These are phyloP conservation scores for Malacosoma neustria DNA, from an alignment of 2,888 invertebrate species.

Conservation along the genomic window DNA sequence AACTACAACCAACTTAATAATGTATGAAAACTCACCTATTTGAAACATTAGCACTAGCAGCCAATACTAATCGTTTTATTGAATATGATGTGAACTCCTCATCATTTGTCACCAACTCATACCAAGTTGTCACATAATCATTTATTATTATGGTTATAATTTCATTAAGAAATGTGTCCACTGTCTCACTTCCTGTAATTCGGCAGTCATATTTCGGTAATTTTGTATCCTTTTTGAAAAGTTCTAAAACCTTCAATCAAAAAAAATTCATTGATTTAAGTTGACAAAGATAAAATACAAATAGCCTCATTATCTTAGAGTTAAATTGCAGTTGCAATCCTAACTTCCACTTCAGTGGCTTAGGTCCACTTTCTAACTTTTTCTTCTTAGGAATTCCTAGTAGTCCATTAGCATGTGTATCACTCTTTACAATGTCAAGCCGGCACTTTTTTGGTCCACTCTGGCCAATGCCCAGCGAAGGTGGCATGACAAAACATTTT, in stretches of 20 bases:
- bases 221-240: slow-evolving; percentile 36
- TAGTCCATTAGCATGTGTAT: too few species aligned
- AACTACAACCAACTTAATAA: neutral
- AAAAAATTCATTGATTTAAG: too few species aligned
- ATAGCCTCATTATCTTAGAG: too few species aligned
- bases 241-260: slow-evolving; percentile 42
- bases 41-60: slow-evolving; percentile 76
- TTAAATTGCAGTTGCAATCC: too few species aligned
- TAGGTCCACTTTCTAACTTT: too few species aligned
- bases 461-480: too few species aligned
- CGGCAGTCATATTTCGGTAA: slow-evolving; percentile 64
- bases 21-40: slow-evolving; percentile 71
- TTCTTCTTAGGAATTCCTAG: too few species aligned
- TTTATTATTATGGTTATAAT: slow-evolving; percentile 86
- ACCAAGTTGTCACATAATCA: slow-evolving; percentile 89
- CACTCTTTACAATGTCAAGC: too few species aligned
- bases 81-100: slow-evolving; percentile 81
- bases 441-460: too few species aligned
- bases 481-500: too few species aligned
- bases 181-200: slow-evolving; percentile 89
- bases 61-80: slow-evolving; percentile 81
- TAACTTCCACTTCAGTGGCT: too few species aligned
- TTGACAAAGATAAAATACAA: too few species aligned
- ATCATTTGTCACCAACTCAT: slow-evolving; percentile 79
- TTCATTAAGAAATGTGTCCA: slow-evolving; percentile 90